These are phyloP conservation scores for Rhadinocentrus ornatus DNA, from an alignment of 2,797 vertebrate genomes.

Conservation along the genomic window DNA sequence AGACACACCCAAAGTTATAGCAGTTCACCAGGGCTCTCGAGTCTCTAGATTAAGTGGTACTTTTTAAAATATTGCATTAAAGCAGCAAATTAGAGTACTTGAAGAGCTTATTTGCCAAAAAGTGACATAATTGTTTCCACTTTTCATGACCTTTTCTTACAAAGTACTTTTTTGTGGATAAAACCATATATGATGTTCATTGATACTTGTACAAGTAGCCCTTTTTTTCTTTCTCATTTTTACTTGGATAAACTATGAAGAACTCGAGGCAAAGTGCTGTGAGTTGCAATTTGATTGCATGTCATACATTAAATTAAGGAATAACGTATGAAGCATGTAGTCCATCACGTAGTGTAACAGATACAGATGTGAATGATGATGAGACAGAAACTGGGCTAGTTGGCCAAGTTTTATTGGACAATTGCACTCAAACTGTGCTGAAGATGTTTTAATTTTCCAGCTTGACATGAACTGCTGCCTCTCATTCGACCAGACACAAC, in stretches of 20 bases:
- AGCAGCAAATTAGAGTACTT: neutral
- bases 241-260: neutral
- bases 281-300: constrained; percentile 3
- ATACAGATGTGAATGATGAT: neutral
- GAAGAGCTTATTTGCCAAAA: constrained; percentile 1
- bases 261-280: neutral
- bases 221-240: neutral
- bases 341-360: neutral
- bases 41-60: neutral
- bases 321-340: neutral
- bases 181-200: constrained; percentile 14
- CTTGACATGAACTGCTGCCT: neutral
- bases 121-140: neutral
- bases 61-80: constrained; percentile 8
- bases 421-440: neutral
- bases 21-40: constrained; percentile 1
- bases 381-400: constrained; percentile 5
- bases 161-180: constrained; percentile 1
- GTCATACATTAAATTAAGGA: constrained; percentile 4
- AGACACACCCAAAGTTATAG: constrained; percentile 40
- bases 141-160: constrained; percentile 1
- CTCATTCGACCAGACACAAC: neutral
- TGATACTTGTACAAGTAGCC: constrained; percentile 10
- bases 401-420: constrained; percentile 2
- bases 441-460: neutral